A percentile compares a stretch with the other conserved stretches of the same genome.
Evolutionary conservation across 2,888 invertebrate species (phyloP).

Genomic region (Thereva unica): DNA sequence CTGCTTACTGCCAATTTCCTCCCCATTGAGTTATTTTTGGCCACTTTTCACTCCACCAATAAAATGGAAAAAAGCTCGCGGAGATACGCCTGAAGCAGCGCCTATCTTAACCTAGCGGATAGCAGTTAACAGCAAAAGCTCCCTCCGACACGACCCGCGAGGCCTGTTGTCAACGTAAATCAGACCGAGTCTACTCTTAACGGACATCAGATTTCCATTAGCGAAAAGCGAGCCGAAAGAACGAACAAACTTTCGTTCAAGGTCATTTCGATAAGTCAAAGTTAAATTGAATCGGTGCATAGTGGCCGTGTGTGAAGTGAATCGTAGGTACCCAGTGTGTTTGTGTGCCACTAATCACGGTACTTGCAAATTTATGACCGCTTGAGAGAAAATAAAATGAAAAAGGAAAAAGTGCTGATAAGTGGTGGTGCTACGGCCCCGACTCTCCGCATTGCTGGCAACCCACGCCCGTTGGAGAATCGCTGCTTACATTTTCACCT

Average conservation of each 20-base stretch:
- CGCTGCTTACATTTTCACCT: no score
- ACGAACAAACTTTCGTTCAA: conserved; percentile 29
- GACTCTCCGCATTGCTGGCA: no score
- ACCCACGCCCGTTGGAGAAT: no score
- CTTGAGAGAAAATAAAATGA: conserved; percentile 11
- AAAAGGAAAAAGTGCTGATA: conserved; percentile 24
- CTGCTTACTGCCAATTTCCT: conserved; percentile 12
- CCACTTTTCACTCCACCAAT: conserved; percentile 13
- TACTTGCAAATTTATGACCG: background rate
- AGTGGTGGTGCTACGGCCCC: conserved; percentile 8
- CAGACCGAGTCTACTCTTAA: conserved; percentile 3
- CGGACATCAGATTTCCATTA: conserved; percentile 31
- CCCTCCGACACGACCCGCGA: conserved; percentile 22
- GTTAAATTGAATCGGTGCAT: conserved; percentile 24
- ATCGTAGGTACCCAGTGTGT: no score
- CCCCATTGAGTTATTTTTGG: conserved; percentile 32
- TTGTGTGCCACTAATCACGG: no score
- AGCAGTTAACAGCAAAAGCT: conserved; percentile 27
- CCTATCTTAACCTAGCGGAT: conserved; percentile 3
- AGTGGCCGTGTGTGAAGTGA: conserved; percentile 4
- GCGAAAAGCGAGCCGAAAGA: background rate
- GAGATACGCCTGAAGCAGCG: conserved; percentile 6
- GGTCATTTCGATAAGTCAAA: conserved; percentile 27
- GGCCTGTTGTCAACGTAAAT: conserved; percentile 31
- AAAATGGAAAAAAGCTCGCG: background rate